These are phyloP conservation scores for Poeciliopsis prolifica DNA, from an alignment of 2,113 vertebrate species.

Conservation along the genomic window DNA sequence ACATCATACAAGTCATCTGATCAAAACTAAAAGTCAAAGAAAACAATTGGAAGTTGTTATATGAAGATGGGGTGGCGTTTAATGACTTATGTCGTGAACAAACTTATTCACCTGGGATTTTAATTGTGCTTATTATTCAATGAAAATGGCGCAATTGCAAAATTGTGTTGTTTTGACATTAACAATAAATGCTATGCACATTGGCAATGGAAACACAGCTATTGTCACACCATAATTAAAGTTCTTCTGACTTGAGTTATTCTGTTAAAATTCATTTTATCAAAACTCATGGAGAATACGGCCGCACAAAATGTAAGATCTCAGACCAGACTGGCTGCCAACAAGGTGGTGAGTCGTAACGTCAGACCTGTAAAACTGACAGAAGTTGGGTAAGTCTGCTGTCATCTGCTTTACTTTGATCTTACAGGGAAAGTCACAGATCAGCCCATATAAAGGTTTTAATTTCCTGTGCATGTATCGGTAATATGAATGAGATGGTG, in stretches of 20 bases:
- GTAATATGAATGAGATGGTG: not conserved
- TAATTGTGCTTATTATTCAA: too few species aligned
- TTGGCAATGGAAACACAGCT: too few species aligned
- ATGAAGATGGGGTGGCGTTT: too few species aligned
- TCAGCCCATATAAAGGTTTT: not conserved
- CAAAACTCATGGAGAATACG: not conserved
- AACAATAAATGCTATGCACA: too few species aligned
- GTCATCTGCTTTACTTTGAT: slow-evolving; percentile 4
- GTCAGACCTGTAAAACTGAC: not conserved
- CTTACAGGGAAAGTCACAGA: not conserved
- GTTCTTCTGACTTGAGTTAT: not conserved
- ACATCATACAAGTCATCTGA: too few species aligned
- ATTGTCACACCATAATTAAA: not conserved
- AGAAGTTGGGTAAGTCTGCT: not conserved
- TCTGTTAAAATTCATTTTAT: not conserved
- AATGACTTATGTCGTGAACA: too few species aligned
- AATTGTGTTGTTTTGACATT: too few species aligned
- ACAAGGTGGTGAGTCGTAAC: slow-evolving; percentile 7
- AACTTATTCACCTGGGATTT: too few species aligned
- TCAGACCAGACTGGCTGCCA: not conserved
- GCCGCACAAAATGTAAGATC: slow-evolving; percentile 1
- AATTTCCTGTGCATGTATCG: not conserved
- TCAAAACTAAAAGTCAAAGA: too few species aligned
- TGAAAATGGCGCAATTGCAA: too few species aligned
- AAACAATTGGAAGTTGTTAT: too few species aligned